Conservation (phyloP, 2,888 invertebrate species). For the Azorinus chamasolen region DNA sequence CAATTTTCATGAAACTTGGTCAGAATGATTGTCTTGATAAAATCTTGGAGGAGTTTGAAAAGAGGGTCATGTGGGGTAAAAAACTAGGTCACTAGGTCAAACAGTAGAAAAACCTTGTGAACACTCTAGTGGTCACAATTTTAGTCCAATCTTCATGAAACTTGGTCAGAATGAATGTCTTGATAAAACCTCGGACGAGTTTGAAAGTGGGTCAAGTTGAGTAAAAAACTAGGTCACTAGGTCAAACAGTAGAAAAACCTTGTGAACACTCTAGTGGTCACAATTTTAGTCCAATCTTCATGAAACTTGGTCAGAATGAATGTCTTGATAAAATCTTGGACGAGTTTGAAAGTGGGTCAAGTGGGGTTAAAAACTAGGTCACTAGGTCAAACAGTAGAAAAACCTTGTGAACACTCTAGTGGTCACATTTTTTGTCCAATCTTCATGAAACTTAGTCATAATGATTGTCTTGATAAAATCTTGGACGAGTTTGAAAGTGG, state of each 20-base stretch:
- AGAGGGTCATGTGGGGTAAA: background rate
- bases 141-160: background rate
- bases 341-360: background rate
- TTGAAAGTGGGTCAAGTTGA: background rate
- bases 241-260: background rate
- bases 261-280: background rate
- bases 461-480: background rate
- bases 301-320: background rate
- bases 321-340: background rate
- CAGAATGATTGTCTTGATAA: background rate
- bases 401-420: constrained; percentile 3
- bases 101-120: background rate
- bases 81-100: constrained; percentile 4
- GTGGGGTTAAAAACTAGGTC: constrained; percentile 3
- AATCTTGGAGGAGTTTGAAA: background rate
- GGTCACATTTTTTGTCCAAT: background rate
- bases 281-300: background rate
- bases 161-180: background rate
- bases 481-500: background rate
- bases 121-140: background rate
- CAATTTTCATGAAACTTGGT: background rate
- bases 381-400: constrained; percentile 1
- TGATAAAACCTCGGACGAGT: background rate
- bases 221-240: constrained; percentile 3
- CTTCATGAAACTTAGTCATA: background rate